Evolutionary conservation across 2,797 vertebrate species (phyloP).

Genomic region (Pangasius djambal): DNA sequence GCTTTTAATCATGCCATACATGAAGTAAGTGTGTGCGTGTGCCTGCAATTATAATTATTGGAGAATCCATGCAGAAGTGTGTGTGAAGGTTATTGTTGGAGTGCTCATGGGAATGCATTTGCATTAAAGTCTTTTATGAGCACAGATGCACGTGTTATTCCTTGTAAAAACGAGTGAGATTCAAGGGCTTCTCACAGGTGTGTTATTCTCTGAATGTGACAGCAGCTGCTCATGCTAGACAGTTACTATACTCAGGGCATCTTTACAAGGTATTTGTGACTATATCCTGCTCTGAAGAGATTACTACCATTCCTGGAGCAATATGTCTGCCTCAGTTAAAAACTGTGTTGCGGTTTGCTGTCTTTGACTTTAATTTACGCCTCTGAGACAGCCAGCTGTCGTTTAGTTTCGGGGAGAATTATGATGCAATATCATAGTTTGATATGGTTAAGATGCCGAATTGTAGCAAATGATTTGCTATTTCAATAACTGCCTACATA

Average conservation of each 20-base stretch:
- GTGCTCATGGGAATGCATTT: constrained; percentile 33
- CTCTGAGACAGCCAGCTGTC: constrained; percentile 6
- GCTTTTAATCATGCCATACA: background rate
- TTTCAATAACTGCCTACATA: background rate
- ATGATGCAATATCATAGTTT: background rate
- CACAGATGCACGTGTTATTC: constrained; percentile 44
- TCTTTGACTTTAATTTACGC: constrained; percentile 15
- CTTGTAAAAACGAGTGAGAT: constrained; percentile 36
- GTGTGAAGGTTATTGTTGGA: constrained; percentile 42
- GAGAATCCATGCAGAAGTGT: background rate
- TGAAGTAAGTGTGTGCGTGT: background rate
- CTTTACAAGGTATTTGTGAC: constrained; percentile 35
- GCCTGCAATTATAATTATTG: background rate
- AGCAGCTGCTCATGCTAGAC: constrained; percentile 30
- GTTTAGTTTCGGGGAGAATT: background rate
- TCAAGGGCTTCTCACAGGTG: constrained; percentile 30
- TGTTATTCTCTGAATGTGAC: constrained; percentile 36
- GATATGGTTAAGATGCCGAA: background rate
- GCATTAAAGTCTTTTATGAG: constrained; percentile 45
- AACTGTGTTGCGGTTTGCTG: background rate
- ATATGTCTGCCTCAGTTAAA: background rate
- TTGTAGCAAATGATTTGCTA: background rate
- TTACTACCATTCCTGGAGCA: constrained; percentile 12
- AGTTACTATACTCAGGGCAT: constrained; percentile 22
- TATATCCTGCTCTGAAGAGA: constrained; percentile 16